phyloP scores from a whole-genome alignment of 2,797 vertebrate genomes.

The Hybognathus amarus region DNA sequence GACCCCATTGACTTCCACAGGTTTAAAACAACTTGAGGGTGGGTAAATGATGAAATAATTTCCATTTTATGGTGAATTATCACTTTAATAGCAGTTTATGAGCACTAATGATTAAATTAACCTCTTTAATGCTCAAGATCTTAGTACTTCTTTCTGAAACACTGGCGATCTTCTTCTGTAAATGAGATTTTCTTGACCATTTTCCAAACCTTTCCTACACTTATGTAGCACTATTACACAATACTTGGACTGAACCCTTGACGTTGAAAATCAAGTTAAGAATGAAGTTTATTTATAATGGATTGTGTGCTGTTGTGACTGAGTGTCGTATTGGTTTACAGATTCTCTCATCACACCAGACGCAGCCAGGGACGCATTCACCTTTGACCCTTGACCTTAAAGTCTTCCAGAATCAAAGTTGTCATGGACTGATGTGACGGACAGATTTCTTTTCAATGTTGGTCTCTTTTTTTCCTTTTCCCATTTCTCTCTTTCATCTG shows the following conservation, averaged over 20 bases:
- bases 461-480: constrained; percentile 10
- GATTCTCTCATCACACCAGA: constrained; percentile 64
- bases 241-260: background rate
- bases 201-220: background rate
- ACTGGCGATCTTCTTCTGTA: background rate
- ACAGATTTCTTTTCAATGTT: constrained; percentile 4
- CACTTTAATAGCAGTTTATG: background rate
- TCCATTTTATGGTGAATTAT: background rate
- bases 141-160: background rate
- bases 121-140: background rate
- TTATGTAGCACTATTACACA: background rate
- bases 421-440: constrained; percentile 17
- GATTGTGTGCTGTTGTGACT: background rate
- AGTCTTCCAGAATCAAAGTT: constrained; percentile 36
- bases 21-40: too few relatives aligned
- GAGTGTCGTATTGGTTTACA: constrained; percentile 56
- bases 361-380: constrained; percentile 70
- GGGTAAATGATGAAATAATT: too few relatives aligned
- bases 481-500: constrained; percentile 2
- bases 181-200: background rate
- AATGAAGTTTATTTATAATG: background rate
- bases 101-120: background rate
- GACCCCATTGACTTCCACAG: too few relatives aligned
- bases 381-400: constrained; percentile 57
- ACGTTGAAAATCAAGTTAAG: background rate